Evolutionary conservation across 2,113 vertebrate genomes (phyloP).

Genomic region (Entelurus aequoreus): DNA sequence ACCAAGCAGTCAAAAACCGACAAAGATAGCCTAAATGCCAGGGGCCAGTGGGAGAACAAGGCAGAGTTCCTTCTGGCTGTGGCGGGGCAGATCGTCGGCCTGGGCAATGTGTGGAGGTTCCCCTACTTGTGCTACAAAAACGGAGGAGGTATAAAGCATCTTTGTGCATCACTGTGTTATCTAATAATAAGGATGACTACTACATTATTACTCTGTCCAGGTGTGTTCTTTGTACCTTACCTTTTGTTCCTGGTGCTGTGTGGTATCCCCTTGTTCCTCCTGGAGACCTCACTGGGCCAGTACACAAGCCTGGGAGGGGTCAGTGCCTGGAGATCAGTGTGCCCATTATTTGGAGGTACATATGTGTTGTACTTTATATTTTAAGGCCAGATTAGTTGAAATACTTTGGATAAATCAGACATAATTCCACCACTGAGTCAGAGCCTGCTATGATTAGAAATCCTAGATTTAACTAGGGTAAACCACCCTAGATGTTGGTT

Average conservation of each 20-base stretch:
- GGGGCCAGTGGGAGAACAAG: conserved; percentile 70
- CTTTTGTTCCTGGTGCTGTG: conserved; percentile 71
- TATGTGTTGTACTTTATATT: not conserved
- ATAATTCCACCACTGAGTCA: not conserved
- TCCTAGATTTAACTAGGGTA: no score
- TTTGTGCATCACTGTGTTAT: not conserved
- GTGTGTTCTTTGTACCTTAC: conserved; percentile 73
- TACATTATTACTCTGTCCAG: conserved; percentile 34
- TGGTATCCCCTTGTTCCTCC: conserved; percentile 69
- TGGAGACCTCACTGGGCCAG: conserved; percentile 73
- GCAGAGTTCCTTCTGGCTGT: conserved; percentile 70
- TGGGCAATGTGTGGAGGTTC: conserved; percentile 72
- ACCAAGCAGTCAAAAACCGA: conserved; percentile 7
- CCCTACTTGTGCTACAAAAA: conserved; percentile 75
- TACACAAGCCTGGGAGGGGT: conserved; percentile 70
- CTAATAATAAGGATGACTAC: not conserved
- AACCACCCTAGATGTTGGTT: no score
- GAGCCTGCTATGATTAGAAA: no score
- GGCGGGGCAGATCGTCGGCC: conserved; percentile 70
- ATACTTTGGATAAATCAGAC: not conserved
- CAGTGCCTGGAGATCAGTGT: conserved; percentile 66
- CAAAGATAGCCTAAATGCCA: conserved; percentile 36
- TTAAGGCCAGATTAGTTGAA: not conserved
- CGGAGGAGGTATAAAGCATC: conserved; percentile 59
- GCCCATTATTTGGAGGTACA: conserved; percentile 69